phyloP scores from a whole-genome alignment of 2,888 invertebrate genomes.

The Crepidodera aurea region DNA sequence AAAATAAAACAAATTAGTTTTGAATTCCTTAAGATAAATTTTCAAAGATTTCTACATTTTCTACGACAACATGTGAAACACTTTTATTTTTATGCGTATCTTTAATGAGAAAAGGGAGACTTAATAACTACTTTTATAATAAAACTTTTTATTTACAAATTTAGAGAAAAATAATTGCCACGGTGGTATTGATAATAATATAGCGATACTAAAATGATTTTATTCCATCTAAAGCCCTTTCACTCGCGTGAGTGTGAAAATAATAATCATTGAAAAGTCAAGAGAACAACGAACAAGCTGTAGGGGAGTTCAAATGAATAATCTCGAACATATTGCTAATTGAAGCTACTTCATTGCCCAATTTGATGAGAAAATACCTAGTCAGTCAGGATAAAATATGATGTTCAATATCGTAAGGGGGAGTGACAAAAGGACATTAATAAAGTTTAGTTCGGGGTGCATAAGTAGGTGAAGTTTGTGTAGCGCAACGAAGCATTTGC shows the following conservation, averaged over 20 bases:
- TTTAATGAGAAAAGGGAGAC: no score
- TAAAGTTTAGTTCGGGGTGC: slow-evolving; percentile 53
- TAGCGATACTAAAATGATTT: background rate
- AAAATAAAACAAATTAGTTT: no score
- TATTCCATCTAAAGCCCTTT: background rate
- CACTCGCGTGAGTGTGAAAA: slow-evolving; percentile 34
- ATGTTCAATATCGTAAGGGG: slow-evolving; percentile 38
- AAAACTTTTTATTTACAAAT: no score
- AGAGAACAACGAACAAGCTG: slow-evolving; percentile 21
- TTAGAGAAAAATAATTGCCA: no score
- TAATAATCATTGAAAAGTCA: slow-evolving; percentile 17
- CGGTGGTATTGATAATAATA: no score
- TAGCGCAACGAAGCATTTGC: slow-evolving; percentile 7
- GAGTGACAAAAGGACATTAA: slow-evolving; percentile 51
- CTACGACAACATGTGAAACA: no score
- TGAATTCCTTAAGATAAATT: no score
- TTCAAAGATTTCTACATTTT: no score
- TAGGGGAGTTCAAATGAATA: slow-evolving; percentile 52
- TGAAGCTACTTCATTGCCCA: slow-evolving; percentile 54
- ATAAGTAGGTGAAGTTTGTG: slow-evolving; percentile 42
- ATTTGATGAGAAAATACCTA: slow-evolving; percentile 52
- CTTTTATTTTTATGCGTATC: no score
- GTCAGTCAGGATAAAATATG: slow-evolving; percentile 43
- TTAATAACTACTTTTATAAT: no score
- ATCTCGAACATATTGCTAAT: slow-evolving; percentile 61